Base-by-base conservation (phyloP, 2,888 invertebrate genomes). In the Drosophila testacea region DNA sequence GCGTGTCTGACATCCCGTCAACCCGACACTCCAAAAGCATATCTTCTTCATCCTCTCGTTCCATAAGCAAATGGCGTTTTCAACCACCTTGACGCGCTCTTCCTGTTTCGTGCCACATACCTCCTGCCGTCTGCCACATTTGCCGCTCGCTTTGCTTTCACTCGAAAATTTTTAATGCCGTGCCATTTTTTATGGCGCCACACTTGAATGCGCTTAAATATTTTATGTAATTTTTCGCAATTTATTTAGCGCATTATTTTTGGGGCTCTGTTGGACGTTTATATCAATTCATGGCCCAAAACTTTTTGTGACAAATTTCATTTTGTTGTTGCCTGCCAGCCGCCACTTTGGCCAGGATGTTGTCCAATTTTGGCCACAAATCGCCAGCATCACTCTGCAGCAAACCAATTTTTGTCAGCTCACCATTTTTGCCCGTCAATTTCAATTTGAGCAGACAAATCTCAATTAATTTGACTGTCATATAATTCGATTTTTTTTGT, bases 201-300 rank as follows among this genome's bases (percentile, higher is more conserved):
- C 89, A 87, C 89, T 85, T 87, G 85, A 86, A 86, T 89, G 86
- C 85, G 78, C 83, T 86, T 89, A 89, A 86, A 86, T 86, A 89
- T 86, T 86, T 86, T 83, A 86, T 86, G 89, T 85, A 86, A 86
- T 86, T 85, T 89, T 89, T 88, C 80, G 88, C 89, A 89, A 89
- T 86, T 86, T 86, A 86, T 89, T 86, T 87, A 81, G 84, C 82
- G 82, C 82, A 89, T 89, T 89, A 87, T 82, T 83, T 79, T 83
- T 69, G 65, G 67, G 46, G 47, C 57, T 54, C 51, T 27, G 64
- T 44, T 42, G 39, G 67, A 75, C 81, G 86, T 83, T 88, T 88
- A 83, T 83, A 88, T 83, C 88, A 88, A 83, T 83, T 85, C 88
- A 64, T 64, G 68, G 50, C 51, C 61, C 38, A 36, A n/a, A 61